These are phyloP conservation scores for Labeo catla DNA, from an alignment of 2,113 vertebrate genomes.

Conservation along the genomic window DNA sequence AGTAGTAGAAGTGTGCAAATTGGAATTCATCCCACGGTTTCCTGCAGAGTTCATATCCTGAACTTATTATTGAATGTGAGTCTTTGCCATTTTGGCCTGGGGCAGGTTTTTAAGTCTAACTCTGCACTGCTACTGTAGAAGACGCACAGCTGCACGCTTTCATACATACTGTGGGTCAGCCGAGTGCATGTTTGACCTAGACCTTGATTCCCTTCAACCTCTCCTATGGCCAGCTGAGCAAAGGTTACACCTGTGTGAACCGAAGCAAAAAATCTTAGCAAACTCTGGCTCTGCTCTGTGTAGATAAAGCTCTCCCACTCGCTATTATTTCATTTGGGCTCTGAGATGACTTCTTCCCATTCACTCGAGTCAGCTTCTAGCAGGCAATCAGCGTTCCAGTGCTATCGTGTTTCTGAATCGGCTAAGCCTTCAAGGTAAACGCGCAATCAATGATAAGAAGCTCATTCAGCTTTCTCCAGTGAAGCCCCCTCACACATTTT, in stretches of 20 bases:
- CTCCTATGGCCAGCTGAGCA: neutral
- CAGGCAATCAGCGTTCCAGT: constrained; percentile 41
- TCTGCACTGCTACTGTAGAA: neutral
- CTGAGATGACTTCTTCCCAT: constrained; percentile 22
- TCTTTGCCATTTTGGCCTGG: neutral
- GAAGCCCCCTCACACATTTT: constrained; percentile 21
- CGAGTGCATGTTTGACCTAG: neutral
- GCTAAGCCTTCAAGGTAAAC: constrained; percentile 41
- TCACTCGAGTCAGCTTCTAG: constrained; percentile 32
- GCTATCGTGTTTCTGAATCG: constrained; percentile 37
- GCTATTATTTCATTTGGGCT: constrained; percentile 33
- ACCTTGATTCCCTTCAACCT: neutral
- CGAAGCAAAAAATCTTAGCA: neutral
- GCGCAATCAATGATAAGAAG: constrained; percentile 39
- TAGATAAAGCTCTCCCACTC: constrained; percentile 24
- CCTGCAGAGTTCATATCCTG: neutral
- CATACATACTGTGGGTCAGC: neutral
- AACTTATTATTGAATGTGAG: neutral
- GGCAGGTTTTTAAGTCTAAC: neutral
- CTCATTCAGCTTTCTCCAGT: constrained; percentile 18
- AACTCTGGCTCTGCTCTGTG: constrained; percentile 7
- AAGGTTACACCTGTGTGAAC: neutral
- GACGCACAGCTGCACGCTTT: neutral
- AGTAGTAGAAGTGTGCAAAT: neutral
- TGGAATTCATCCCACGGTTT: neutral